These are phyloP conservation scores for Mico argentatus DNA, from an alignment of 2,797 vertebrate species.

Conservation along the genomic window DNA sequence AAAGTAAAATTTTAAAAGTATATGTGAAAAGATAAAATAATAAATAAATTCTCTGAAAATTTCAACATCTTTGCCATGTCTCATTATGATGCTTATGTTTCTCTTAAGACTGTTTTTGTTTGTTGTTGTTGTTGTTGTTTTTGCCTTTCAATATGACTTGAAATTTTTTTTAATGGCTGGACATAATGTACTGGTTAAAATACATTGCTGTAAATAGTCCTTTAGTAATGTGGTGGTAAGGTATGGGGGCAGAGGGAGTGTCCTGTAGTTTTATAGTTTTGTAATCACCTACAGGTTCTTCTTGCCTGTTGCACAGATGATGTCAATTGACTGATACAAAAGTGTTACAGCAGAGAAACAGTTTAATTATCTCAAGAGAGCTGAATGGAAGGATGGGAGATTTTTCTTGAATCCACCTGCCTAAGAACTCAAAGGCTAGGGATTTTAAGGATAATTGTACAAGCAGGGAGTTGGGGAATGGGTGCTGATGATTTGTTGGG, in stretches of 20 bases:
- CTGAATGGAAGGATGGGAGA: not conserved
- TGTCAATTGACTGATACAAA: not conserved
- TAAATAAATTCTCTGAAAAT: not conserved
- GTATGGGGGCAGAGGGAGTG: accelerated
- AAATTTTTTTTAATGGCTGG: not conserved
- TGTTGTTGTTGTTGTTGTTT: not conserved
- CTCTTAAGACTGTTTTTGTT: not conserved
- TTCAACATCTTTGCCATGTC: not conserved
- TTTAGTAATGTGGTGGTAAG: not conserved
- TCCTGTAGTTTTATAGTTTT: not conserved
- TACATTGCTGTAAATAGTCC: not conserved
- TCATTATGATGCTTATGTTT: not conserved
- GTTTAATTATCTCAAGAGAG: not conserved
- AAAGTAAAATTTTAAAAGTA: not conserved
- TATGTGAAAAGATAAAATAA: not conserved
- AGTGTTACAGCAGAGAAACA: not conserved
- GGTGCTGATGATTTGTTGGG: not conserved
- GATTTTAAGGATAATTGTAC: not conserved
- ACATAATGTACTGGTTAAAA: not conserved
- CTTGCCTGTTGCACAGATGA: not conserved
- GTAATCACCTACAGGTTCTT: not conserved
- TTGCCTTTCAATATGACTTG: not conserved
- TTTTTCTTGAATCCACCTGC: not conserved
- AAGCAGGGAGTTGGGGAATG: not conserved
- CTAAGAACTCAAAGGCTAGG: not conserved